Base-by-base conservation (phyloP, 2,888 invertebrate genomes). In the Synanthedon vespiformis region DNA sequence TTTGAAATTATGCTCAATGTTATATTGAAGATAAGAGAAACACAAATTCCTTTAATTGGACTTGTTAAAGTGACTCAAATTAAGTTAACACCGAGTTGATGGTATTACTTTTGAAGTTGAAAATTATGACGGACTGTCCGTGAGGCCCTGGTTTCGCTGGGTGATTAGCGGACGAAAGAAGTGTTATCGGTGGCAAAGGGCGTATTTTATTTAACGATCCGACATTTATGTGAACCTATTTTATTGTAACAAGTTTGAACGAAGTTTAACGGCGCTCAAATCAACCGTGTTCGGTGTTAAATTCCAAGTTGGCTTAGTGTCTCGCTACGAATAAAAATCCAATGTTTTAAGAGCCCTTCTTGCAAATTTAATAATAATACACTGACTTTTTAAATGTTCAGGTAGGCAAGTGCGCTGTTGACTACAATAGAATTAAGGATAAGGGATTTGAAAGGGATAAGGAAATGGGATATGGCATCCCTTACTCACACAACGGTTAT, bases 41-140 rank as follows among this genome's bases (percentile, higher is more conserved):
- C 86, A 87, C 87, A 87, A 87, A 87, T 87, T 87, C 86, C 87
- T 87, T 87, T 87, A 87, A 87, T 87, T 87, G 87, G 87, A 86
- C 86, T 87, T 87, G 87, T 86, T 87, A 87, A 86, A 87, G 85
- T 87, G 86, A 86, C 84, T 86, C 85, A 86, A 87, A 87, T 87
- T 86, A 87, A 87, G 86, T 87, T 87, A 87, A 87, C 86, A 86
- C 86, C 76, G 80, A 86, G 78, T 86, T 85, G 86, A 87, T 86
- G 86, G 84, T 85, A 86, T 86, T 87, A 86, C 86, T 87, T 87
- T 85, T 74, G 77, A 75, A 86, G 85, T 86, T 84, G 68, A 69
- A 71, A 85, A 77, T 84, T 86, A 86, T 81, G 86, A 85, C 78
- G 85, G 83, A 85, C 83, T 71, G 83, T 77, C 82, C 79, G 77